phyloP scores from a whole-genome alignment of 2,888 invertebrate genomes.

The Stenolophus ochropezus region DNA sequence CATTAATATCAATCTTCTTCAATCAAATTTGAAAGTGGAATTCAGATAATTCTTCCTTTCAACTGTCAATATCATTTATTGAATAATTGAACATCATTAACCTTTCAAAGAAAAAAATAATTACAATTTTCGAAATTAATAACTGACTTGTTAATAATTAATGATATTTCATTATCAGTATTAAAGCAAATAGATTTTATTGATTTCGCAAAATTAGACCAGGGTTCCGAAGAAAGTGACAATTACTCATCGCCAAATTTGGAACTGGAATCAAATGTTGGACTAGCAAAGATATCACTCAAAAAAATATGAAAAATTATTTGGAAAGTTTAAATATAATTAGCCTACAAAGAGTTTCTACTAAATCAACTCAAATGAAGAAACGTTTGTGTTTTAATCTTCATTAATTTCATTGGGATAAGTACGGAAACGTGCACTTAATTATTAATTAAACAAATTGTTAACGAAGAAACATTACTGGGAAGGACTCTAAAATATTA shows the following conservation, averaged over 20 bases:
- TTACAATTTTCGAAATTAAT: conserved; percentile 28
- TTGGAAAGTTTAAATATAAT: conserved; percentile 35
- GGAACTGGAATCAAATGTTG: conserved; percentile 12
- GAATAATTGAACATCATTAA: conserved; percentile 21
- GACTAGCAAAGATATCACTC: conserved; percentile 16
- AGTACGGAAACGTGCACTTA: conserved; percentile 12
- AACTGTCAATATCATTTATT: conserved; percentile 13
- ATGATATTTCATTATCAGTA: conserved; percentile 5
- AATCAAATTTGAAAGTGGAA: conserved; percentile 1
- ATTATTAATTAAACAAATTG: background rate
- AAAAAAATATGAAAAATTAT: conserved; percentile 27
- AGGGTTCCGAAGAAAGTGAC: conserved; percentile 10
- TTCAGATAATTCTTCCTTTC: background rate
- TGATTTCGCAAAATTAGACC: conserved; percentile 9
- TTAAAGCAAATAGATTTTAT: conserved; percentile 28
- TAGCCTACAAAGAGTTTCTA: conserved; percentile 39
- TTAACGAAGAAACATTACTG: background rate
- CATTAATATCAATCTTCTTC: background rate
- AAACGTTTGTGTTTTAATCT: conserved; percentile 3
- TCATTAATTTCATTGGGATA: conserved; percentile 21
- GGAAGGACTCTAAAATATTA: background rate
- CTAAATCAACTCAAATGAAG: conserved; percentile 3
- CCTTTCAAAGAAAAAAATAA: conserved; percentile 19
- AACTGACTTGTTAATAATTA: background rate
- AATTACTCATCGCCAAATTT: conserved; percentile 27